These are phyloP conservation scores for Ips nitidus DNA, from an alignment of 1,140 invertebrate genomes.

Conservation along the genomic window DNA sequence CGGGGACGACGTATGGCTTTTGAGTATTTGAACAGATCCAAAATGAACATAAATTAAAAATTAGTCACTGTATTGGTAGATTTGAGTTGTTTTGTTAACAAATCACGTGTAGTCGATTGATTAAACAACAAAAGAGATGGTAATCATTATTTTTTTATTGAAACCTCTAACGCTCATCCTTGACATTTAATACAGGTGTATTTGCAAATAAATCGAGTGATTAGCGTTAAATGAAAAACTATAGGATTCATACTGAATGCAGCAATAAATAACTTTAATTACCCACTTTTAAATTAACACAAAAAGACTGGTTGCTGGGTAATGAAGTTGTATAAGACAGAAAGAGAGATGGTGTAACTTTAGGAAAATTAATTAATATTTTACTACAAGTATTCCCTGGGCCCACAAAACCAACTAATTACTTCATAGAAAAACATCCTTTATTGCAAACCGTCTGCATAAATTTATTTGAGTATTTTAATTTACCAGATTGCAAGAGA, in stretches of 20 bases:
- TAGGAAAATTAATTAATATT: background rate
- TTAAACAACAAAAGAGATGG: too few relatives aligned
- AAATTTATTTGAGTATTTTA: too few relatives aligned
- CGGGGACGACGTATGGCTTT: conserved; percentile 22
- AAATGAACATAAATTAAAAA: background rate
- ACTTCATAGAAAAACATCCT: background rate
- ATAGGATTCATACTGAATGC: background rate
- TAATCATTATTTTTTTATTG: too few relatives aligned
- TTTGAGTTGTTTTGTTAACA: background rate
- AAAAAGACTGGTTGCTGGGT: background rate
- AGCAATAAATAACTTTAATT: background rate
- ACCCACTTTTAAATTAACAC: background rate
- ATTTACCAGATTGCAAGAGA: too few relatives aligned
- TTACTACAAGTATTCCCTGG: background rate
- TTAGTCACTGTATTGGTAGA: background rate
- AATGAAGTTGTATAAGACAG: background rate
- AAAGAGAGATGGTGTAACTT: background rate
- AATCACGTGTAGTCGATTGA: too few relatives aligned
- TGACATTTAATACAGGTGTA: background rate
- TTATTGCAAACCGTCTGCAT: too few relatives aligned
- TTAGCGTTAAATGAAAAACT: background rate
- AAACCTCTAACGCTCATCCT: background rate
- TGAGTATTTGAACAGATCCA: conserved; percentile 6
- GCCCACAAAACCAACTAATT: background rate
- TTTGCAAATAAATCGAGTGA: background rate